A percentile compares a stretch with the other conserved stretches of the same genome.
Evolutionary conservation across 2,888 invertebrate genomes (phyloP).

Genomic region (Nymphalis polychloros): DNA sequence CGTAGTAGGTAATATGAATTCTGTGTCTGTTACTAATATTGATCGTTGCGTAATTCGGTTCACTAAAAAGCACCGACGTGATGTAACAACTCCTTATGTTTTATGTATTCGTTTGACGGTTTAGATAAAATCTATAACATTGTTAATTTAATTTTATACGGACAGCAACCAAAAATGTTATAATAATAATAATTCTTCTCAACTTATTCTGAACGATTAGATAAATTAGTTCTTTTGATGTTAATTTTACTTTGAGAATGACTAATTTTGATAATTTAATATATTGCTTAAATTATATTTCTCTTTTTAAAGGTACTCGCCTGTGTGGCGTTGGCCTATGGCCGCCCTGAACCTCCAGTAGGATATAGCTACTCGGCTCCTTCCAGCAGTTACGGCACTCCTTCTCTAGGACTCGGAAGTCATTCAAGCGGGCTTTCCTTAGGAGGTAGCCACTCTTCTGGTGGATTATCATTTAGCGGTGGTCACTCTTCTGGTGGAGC

Average conservation of each 20-base stretch:
- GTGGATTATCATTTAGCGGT: conserved; percentile 33
- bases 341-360: conserved; percentile 77
- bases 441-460: conserved; percentile 49
- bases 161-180: too few species aligned
- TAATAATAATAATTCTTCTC: too few species aligned
- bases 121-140: neutral
- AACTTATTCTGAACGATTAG: too few species aligned
- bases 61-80: neutral
- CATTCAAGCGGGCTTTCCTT: conserved; percentile 51
- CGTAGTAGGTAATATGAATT: conserved; percentile 17
- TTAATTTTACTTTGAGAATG: too few species aligned
- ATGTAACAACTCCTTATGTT: neutral
- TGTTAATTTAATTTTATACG: too few species aligned
- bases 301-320: conserved; percentile 71
- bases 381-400: conserved; percentile 58
- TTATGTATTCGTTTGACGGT: neutral
- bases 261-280: neutral
- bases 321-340: conserved; percentile 74
- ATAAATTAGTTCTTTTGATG: too few species aligned
- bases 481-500: conserved; percentile 34
- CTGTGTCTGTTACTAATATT: neutral
- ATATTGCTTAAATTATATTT: conserved; percentile 39
- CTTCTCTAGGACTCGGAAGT: conserved; percentile 47
- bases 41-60: conserved; percentile 6
- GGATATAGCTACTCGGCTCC: conserved; percentile 77